phyloP scores from a whole-genome alignment of 1,140 invertebrate genomes.

The Calephelis nemesis region DNA sequence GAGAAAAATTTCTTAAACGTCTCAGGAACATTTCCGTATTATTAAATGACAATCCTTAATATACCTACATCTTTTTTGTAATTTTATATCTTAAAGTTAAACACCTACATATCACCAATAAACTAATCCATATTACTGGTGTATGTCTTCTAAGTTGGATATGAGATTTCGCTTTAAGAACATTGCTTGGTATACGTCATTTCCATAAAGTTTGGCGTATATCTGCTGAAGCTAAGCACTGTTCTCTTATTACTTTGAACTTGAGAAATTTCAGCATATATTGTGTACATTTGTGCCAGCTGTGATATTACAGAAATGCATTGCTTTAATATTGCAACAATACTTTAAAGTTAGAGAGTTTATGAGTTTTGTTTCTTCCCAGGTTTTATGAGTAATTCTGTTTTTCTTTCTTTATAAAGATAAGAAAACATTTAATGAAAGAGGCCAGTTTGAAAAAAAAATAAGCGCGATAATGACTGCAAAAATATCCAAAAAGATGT shows the following conservation, averaged over 20 bases:
- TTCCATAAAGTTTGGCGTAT: conserved; percentile 27
- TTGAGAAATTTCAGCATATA: conserved; percentile 40
- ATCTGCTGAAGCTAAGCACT: conserved; percentile 25
- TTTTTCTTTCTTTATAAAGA: neutral
- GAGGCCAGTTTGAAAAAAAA: no score
- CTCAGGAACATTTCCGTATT: no score
- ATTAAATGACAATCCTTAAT: no score
- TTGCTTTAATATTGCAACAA: conserved; percentile 2
- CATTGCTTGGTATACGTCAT: conserved; percentile 23
- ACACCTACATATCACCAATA: no score
- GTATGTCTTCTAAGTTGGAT: conserved; percentile 7
- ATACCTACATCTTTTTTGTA: no score
- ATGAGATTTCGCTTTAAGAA: conserved; percentile 23
- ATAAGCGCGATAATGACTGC: no score
- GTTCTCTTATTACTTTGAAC: conserved; percentile 53
- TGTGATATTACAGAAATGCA: conserved; percentile 16
- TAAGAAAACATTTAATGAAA: neutral
- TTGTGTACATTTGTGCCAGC: conserved; percentile 1
- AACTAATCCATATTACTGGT: neutral
- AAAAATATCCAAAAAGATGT: no score
- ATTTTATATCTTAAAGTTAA: no score
- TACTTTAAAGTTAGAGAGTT: neutral
- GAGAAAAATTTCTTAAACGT: no score
- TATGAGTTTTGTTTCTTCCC: neutral
- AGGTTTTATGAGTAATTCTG: neutral